Evolutionary conservation across 2,797 vertebrate genomes (phyloP), one percentile per base, ranked within the genome.

Genomic region (Syngnathus acus): DNA sequence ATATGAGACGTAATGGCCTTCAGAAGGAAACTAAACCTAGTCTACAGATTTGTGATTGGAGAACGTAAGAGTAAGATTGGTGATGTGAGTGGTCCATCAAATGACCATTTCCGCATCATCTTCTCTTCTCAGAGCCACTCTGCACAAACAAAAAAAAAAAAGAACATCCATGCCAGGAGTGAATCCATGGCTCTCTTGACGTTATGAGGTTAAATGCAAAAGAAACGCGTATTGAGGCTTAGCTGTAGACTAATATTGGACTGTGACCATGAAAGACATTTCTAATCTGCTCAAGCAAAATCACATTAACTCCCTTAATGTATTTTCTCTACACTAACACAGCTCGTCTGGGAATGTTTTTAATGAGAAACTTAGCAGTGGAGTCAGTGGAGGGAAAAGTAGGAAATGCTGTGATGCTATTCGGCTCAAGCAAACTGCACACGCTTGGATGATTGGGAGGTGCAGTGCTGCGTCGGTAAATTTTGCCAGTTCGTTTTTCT

Each of bases 141-240:
- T 79, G 74, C 66, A 69, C 71, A 73, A 75, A 73, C 32, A 19
- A 62, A 51, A 57, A 23, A 23, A 26, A 32, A 32, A 4, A 70
- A 78, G 72, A 84, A 84, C 81, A 86, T 84, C 76, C 80, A 80
- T 68, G 70, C 70, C 76, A 75, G 78, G 79, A 88, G 73, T 84
- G 81, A 87, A 81, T 62, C 42, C 85, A 82, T 82, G 80, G 81
- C 70, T 76, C 83, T 89, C 84, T 88, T 90, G 89, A 91, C 90
- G 84, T 89, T 91, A 90, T 91, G 88, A 88, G 90, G 90, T 90
- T 89, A 90, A 88, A 81, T 74, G 89, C 87, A 90, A 91, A 89
- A 81, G 84, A 86, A 90, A 86, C 83, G 83, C 78, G 83, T 84
- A 85, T 89, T 83, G 79, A 68, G 82, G 86, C 84, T 91, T 89